Evolutionary conservation across 2,113 vertebrate species (phyloP).

Genomic region (Mormoops blainvillei): DNA sequence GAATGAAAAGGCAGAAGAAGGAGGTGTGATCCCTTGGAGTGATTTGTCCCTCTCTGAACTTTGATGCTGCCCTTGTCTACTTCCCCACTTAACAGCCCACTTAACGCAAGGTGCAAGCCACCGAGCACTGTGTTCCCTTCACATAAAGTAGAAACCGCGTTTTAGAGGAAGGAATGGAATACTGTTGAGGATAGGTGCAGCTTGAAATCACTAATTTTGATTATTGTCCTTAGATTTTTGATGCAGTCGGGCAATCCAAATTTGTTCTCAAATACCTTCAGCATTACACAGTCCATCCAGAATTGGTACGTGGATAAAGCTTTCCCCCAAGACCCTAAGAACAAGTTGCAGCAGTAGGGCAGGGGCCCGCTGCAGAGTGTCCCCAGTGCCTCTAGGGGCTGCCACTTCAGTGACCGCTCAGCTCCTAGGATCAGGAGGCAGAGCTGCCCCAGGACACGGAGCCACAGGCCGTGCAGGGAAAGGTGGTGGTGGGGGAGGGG

Average conservation of each 20-base stretch:
- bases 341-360: not conserved
- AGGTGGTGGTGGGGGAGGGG: not conserved
- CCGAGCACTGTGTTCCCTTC: not conserved
- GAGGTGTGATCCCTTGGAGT: not conserved
- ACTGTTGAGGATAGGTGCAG: not conserved
- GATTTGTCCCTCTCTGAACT: not conserved
- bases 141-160: not conserved
- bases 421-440: not conserved
- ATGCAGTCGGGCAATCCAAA: not conserved
- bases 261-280: conserved; percentile 53
- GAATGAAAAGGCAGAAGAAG: not conserved
- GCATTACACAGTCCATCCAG: conserved; percentile 37
- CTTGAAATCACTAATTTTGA: conserved; percentile 28
- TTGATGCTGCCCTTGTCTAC: not conserved
- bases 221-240: conserved; percentile 42
- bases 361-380: not conserved
- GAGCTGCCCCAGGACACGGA: not conserved
- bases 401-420: not conserved
- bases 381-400: not conserved
- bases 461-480: not conserved
- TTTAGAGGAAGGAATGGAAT: not conserved
- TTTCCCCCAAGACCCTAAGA: not conserved
- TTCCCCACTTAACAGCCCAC: not conserved
- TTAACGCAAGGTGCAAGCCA: not conserved
- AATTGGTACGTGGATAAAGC: conserved; percentile 64